Evolutionary conservation across 2,888 invertebrate genomes (phyloP).

Genomic region (Tiphia femorata): DNA sequence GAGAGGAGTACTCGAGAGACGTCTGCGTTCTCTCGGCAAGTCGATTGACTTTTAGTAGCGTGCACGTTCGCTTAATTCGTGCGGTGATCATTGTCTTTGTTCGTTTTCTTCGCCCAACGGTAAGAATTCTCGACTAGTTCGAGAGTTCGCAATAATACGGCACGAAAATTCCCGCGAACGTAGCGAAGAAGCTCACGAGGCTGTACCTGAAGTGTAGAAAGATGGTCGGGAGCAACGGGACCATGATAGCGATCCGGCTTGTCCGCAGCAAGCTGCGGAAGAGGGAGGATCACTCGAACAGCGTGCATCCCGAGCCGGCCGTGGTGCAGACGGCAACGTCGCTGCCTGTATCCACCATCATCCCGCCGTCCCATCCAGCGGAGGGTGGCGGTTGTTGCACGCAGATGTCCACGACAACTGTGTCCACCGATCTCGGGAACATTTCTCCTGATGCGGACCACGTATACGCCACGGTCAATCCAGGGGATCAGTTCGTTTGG

Average conservation of each 20-base stretch:
- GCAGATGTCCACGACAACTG: slow-evolving; percentile 44
- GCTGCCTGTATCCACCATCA: slow-evolving; percentile 44
- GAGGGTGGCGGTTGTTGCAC: slow-evolving; percentile 39
- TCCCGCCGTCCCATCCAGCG: slow-evolving; percentile 35
- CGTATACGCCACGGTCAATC: slow-evolving; percentile 53
- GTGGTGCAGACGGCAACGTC: slow-evolving; percentile 73
- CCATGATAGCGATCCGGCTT: slow-evolving; percentile 90
- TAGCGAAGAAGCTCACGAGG: slow-evolving; percentile 58
- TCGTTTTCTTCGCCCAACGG: slow-evolving; percentile 16
- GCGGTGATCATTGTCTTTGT: too few species aligned
- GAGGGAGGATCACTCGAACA: slow-evolving; percentile 80
- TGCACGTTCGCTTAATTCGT: too few species aligned
- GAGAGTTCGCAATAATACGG: slow-evolving; percentile 47
- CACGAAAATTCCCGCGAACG: slow-evolving; percentile 54
- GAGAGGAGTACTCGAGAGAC: too few species aligned
- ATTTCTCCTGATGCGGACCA: slow-evolving; percentile 28
- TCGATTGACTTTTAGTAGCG: too few species aligned
- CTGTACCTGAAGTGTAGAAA: slow-evolving; percentile 70
- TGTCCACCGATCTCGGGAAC: slow-evolving; percentile 59
- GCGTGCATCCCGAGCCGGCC: slow-evolving; percentile 55
- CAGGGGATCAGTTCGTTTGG: slow-evolving; percentile 80
- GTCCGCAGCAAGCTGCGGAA: slow-evolving; percentile 92
- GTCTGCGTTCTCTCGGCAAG: too few species aligned
- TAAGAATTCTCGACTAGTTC: slow-evolving; percentile 46
- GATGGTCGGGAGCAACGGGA: slow-evolving; percentile 89